Base-by-base conservation (phyloP, 2,797 vertebrate genomes). In the Brotula barbata region DNA sequence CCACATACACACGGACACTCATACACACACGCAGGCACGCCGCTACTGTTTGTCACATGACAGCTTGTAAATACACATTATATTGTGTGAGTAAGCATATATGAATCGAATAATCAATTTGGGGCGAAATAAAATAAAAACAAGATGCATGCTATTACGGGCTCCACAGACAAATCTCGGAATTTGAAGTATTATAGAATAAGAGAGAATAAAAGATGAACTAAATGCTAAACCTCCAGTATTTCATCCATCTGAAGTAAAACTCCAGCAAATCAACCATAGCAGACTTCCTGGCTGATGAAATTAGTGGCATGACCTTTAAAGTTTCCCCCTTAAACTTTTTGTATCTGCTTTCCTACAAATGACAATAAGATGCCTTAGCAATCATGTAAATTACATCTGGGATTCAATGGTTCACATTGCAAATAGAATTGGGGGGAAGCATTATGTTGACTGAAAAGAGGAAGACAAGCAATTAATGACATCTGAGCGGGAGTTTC, bases 401-500 rank as follows among this genome's bases (percentile, higher is more conserved):
- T 78, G 59, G 43, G 56, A 76, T 80, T 74, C 58, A 76, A 64
- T 59, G 73, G 82, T 79, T 87, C 75, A 34, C 56, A 7, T 80
- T 86, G 59, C 79, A 60, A 67, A 78, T 45, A 60, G 64, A 77
- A 71, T 44, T 39, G 39, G 50, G 74, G 64, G 55, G 45, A 67
- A 68, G 79, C 82, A 86, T 85, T 82, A 84, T 85, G 84, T 88
- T 85, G 85, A 86, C 82, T 80, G 70, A 81, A 80, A 82, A 75
- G 71, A 55, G 65, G 52, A 85, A 70, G 70, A 77, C 69, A 69
- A 77, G 82, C 86, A 86, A 87, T 88, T 86, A 89, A 85, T 79
- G 81, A 77, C 75, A 88, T 85, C 75, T 33, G 82, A 89, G 80
- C 84, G 11, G 67, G 69, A 70, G 81, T 86, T 79, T 88, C 77